Evolutionary conservation across 1,140 invertebrate species (phyloP), one percentile per base, ranked within the genome.

Genomic region (Apolygus lucorum): DNA sequence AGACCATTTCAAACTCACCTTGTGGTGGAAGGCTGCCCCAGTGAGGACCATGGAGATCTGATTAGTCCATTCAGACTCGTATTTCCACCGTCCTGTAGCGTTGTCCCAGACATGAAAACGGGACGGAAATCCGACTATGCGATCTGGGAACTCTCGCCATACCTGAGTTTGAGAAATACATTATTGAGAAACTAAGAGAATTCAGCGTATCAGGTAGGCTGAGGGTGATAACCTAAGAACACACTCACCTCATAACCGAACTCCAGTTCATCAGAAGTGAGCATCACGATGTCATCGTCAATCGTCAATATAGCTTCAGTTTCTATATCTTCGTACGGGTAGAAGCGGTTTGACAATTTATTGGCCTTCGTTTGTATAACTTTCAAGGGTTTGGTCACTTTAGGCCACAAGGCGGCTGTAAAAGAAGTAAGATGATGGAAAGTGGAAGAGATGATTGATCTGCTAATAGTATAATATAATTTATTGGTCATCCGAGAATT

Each of bases 51-150:
- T 93, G 1, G 92, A 94, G 69, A 95, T 90, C 78, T 93, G 87
- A 80, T 95, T 96, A 0, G 90, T 94, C 94, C 94, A 96, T 81
- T 96, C 94, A 59, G 92, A 94, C 80, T 95, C 91, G 77, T 96
- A 96, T 71, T 88, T 90, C 92, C 92, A 96, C 67, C 85, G 84
- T 72, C 82, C 79, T 0, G 90, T 93, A 0, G 81, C 79, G 80
- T 95, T 95, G 78, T 95, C 90, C 91, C 91, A 96, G 8, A 91
- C 84, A 79, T 96, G 93, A 66, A 91, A 89, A 28, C 93, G 82
- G 13, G 92, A 93, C 42, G 93, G 93, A 81, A 95, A 96, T 1
- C 93, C 86, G 66, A 96, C 93, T 76, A 96, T 92, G 72, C 93
- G 82, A 78, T 96, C 93, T 1, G 93, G 91, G 83, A 94, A 95